Base-by-base conservation (phyloP, 2,888 invertebrate genomes). In the Conistra vaccinii region DNA sequence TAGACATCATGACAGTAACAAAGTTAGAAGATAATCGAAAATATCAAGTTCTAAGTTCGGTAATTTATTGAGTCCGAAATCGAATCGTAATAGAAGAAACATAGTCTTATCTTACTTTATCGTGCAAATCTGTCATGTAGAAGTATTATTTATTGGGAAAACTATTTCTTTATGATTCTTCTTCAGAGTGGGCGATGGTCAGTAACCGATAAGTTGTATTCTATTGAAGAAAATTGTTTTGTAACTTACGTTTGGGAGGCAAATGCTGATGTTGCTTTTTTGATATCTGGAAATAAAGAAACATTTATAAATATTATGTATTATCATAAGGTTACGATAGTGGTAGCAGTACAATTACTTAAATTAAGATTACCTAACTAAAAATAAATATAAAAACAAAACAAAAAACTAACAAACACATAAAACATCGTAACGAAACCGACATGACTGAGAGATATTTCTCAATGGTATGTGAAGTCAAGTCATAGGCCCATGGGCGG, bases 211-310 rank as follows among this genome's bases (percentile, higher is more conserved):
- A 58, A 67, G 45, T 53, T 78, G 71, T 62, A 45, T 71, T 67
- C 17, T 81, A 42, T 48, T 67, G 0, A 32, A 48, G 26, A n/a
- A 67, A 35, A 32, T 60, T 2, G 0, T 68, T 63, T 58, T 39
- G 2, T 6, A 7, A 84, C 80, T 80, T 84, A 80, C 80, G 39
- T 84, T 80, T 84, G n/a, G 80, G 10, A 51, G 63, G 42, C 60
- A 60, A 29, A 58, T 1, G 45, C 20, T 39, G 80, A 66, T 58
- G 20, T n/a, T 0, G 7, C 14, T 67, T 67, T 51, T 39, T 32
- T 63, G 32, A 6, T 79, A 84, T 80, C 80, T 80, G 80, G 1
- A 84, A 80, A 35, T 32, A 62, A 48, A 2, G 0, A 71, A 55
- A n/a, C 3, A 7, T 55, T 10, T 14, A 42, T 71, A n/a, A 73